Evolutionary conservation across 2,113 vertebrate species (phyloP).

Genomic region (Petrocephalus zakoni): DNA sequence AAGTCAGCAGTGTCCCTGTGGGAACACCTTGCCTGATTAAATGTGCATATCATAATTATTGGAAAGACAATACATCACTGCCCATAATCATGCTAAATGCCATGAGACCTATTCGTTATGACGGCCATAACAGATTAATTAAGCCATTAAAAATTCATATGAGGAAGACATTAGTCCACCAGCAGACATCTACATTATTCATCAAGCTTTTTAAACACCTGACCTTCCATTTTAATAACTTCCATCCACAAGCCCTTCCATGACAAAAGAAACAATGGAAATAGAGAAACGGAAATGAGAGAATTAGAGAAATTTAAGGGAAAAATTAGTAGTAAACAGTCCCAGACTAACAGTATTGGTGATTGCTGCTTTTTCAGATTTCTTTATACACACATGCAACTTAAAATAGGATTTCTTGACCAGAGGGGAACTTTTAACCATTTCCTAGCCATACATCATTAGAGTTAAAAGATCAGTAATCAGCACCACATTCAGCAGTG

Average conservation of each 20-base stretch:
- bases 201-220: background rate
- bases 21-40: background rate
- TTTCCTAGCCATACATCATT: background rate
- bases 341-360: background rate
- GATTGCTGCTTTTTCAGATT: background rate
- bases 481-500: background rate
- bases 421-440: background rate
- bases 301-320: background rate
- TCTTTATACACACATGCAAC: background rate
- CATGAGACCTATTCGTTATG: background rate
- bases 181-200: conserved; percentile 9
- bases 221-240: conserved; percentile 3
- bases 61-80: background rate
- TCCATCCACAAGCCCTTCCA: background rate
- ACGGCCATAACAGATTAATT: background rate
- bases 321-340: background rate
- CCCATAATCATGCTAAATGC: background rate
- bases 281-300: background rate
- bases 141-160: conserved; percentile 1
- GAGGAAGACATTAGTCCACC: conserved; percentile 15
- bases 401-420: background rate
- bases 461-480: background rate
- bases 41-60: conserved; percentile 11
- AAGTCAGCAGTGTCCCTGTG: background rate
- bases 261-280: background rate